phyloP scores from a whole-genome alignment of 2,888 invertebrate species.

The Eristalinus aeneus region DNA sequence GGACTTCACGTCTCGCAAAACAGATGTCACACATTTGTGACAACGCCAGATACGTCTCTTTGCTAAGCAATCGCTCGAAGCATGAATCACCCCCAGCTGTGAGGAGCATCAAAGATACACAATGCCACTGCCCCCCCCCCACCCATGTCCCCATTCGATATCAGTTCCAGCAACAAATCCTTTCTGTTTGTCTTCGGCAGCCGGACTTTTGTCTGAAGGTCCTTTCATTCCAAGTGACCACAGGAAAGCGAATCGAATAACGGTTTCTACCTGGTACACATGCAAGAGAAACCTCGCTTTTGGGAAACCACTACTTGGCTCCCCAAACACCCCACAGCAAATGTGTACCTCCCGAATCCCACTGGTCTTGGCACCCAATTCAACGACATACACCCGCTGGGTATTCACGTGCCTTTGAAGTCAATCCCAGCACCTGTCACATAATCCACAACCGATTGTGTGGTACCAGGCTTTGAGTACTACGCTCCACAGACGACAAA shows the following conservation, averaged over 20 bases:
- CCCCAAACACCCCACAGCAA: not conserved
- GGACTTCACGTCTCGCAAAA: too few species aligned
- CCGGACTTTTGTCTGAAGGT: not conserved
- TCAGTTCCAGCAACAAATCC: not conserved
- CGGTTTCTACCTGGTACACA: not conserved
- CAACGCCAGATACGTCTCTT: too few species aligned
- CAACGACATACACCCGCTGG: not conserved
- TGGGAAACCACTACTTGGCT: not conserved
- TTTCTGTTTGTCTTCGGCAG: not conserved
- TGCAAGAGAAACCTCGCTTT: not conserved
- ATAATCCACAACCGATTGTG: not conserved
- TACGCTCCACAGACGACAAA: not conserved
- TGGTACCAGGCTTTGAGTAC: slow-evolving; percentile 4
- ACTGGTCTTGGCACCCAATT: not conserved
- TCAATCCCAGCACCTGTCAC: slow-evolving; percentile 4
- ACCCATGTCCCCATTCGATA: not conserved
- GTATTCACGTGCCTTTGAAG: slow-evolving; percentile 7
- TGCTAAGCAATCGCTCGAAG: too few species aligned
- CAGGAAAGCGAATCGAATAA: not conserved
- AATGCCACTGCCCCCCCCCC: not conserved
- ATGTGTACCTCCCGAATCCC: not conserved
- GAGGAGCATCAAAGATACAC: too few species aligned
- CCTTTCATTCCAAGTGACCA: not conserved
- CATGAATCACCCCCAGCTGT: too few species aligned
- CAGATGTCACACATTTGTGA: too few species aligned